Conservation (phyloP, 1,140 invertebrate genomes). For the Tribolium madens region DNA sequence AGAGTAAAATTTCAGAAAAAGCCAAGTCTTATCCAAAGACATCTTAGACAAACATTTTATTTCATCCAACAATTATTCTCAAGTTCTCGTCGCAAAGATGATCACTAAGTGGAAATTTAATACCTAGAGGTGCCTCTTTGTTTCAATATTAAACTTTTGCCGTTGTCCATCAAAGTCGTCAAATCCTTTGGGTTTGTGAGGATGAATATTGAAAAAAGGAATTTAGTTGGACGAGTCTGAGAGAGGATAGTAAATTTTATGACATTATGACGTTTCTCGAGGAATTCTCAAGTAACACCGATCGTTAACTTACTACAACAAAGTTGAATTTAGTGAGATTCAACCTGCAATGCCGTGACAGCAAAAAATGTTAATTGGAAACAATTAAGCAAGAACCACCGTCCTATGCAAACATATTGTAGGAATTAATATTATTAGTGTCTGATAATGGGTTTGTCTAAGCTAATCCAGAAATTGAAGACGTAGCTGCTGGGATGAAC, state of each 20-base stretch:
- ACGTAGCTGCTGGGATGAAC: background rate
- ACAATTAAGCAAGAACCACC: constrained; percentile 15
- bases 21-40: too few species aligned
- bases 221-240: background rate
- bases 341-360: background rate
- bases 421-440: background rate
- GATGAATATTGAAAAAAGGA: constrained; percentile 32
- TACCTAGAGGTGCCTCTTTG: constrained; percentile 7
- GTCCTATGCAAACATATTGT: constrained; percentile 22
- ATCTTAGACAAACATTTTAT: too few species aligned
- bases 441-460: constrained; percentile 14
- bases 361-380: constrained; percentile 1
- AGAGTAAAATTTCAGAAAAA: too few species aligned
- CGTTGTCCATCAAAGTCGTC: constrained; percentile 20
- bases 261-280: constrained; percentile 14
- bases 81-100: background rate
- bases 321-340: constrained; percentile 5
- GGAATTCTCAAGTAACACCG: background rate
- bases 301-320: background rate
- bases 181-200: background rate
- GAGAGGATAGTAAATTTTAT: constrained; percentile 3
- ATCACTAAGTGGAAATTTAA: constrained; percentile 4
- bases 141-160: background rate
- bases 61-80: constrained; percentile 6
- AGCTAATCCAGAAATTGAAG: background rate